Evolutionary conservation across 2,888 invertebrate species (phyloP), one percentile per base, ranked within the genome.

Genomic region (Graphium colonna): DNA sequence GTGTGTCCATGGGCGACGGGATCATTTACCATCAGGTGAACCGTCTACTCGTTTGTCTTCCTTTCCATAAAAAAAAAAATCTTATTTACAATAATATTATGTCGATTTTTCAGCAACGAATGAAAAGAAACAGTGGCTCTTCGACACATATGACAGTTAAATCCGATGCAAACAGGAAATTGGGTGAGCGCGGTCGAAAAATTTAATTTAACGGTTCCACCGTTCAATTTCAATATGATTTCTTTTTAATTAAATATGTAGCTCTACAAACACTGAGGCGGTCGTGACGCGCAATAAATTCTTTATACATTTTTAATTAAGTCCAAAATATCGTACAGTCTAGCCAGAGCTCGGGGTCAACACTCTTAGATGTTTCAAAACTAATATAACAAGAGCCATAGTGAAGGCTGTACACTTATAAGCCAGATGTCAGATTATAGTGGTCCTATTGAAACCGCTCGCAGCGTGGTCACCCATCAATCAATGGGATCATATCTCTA

Each of bases 381-480:
- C 83, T 78, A 73, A 61, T 68, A 56, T 66, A 67, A 51, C 51
- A 51, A 72, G 82, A 77, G 62, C 83, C 65, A 58, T 61, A 31
- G 44, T 33, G 46, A 8, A 21, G 21, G 18, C 26, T 5, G 21
- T 7, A 15, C 15, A 33, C 36, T 48, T 28, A 26, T 43, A 1
- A 41, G 8, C 26, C 40, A n/a, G 46, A 61, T 63, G 49, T 63
- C 56, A 60, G 52, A 44, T 54, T 71, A 70, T 26, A 55, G 40
- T 72, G 74, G 83, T 54, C 69, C 60, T 52, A 63, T 68, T 65
- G 67, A 64, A 65, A 71, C 69, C 69, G 68, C 73, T 71, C 78
- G 69, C 81, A 73, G 78, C 84, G 78, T 82, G 85, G 83, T 82
- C 83, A 87, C 87, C 87, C 84, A 89, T 89, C 88, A 88, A 89